Evolutionary conservation across 1,140 invertebrate species (phyloP).

Genomic region (Drosophila sproati): DNA sequence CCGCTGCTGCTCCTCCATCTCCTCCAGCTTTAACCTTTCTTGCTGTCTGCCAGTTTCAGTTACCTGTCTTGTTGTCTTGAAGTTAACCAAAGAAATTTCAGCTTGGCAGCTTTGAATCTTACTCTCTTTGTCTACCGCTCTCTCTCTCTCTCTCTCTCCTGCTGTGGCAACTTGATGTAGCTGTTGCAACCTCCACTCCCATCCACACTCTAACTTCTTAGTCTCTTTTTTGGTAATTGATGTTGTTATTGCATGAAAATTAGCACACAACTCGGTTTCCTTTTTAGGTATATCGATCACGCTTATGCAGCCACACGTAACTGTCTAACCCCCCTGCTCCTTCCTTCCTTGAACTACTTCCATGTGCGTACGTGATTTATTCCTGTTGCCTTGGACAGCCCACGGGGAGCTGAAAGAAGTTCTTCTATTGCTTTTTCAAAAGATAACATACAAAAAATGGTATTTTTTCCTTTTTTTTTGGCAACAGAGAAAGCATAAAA

Average conservation of each 20-base stretch:
- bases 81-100: slow-evolving; percentile 14
- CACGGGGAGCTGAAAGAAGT: slow-evolving; percentile 9
- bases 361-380: slow-evolving; percentile 50
- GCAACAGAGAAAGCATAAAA: slow-evolving; percentile 50
- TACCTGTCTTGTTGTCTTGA: slow-evolving; percentile 12
- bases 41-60: not conserved
- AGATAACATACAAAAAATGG: slow-evolving; percentile 40
- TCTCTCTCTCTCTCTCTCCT: not conserved
- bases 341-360: not conserved
- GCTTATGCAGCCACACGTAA: slow-evolving; percentile 65
- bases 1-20: not conserved
- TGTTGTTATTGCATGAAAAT: slow-evolving; percentile 49
- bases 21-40: not conserved
- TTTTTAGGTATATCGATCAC: slow-evolving; percentile 61
- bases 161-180: slow-evolving; percentile 49
- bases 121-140: not conserved
- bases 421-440: slow-evolving; percentile 41
- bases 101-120: slow-evolving; percentile 6
- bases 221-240: slow-evolving; percentile 50
- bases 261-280: slow-evolving; percentile 18
- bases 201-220: no score
- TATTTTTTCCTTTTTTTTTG: slow-evolving; percentile 47
- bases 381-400: not conserved
- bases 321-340: slow-evolving; percentile 23
- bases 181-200: slow-evolving; percentile 2